Conservation (phyloP, 1,140 invertebrate species). For the Metopolophium dirhodum region DNA sequence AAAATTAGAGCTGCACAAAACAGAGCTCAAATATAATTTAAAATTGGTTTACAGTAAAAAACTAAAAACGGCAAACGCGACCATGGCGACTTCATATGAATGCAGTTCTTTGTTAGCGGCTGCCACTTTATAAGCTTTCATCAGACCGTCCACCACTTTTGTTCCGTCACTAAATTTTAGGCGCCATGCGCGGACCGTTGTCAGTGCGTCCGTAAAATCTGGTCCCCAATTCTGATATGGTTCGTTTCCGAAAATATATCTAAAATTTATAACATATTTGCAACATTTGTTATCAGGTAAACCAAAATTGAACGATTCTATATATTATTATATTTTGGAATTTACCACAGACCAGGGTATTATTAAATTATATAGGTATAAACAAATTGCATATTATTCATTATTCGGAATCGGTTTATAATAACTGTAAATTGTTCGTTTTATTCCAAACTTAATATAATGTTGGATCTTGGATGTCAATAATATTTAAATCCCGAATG, state of each 20-base stretch:
- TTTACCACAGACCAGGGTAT: background rate
- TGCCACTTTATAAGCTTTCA: background rate
- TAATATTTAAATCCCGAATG: too few species aligned
- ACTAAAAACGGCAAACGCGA: background rate
- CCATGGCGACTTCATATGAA: background rate
- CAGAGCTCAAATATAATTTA: background rate
- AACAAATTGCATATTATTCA: too few species aligned
- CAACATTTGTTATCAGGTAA: background rate
- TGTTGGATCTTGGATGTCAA: too few species aligned
- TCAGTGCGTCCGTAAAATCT: background rate
- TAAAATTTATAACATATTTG: background rate
- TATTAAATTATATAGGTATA: too few species aligned
- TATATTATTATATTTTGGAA: background rate
- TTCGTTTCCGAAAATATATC: background rate
- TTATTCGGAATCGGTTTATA: too few species aligned
- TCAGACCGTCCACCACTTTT: background rate
- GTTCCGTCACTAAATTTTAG: background rate
- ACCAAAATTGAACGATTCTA: background rate
- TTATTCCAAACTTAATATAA: too few species aligned
- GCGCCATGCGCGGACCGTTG: background rate
- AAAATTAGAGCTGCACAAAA: background rate
- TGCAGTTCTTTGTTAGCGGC: too few species aligned
- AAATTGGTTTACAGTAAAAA: background rate
- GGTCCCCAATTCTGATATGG: background rate
- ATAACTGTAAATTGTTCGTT: too few species aligned